A percentile compares a stretch with the other conserved stretches of the same genome.
These are phyloP conservation scores for Pristis pectinata DNA, from an alignment of 2,797 vertebrate species.

Conservation along the genomic window DNA sequence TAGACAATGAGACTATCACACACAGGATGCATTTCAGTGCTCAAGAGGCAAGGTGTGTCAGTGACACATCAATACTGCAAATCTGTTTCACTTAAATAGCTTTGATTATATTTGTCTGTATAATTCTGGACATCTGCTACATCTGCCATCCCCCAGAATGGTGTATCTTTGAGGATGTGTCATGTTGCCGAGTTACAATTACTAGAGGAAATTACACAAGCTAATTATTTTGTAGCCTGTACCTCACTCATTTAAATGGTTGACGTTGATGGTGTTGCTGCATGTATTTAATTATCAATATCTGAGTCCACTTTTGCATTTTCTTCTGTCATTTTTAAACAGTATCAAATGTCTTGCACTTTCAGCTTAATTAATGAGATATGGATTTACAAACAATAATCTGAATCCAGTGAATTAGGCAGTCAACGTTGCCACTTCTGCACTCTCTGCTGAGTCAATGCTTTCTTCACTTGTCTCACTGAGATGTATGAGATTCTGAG, in stretches of 20 bases:
- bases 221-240: slow-evolving; percentile 14
- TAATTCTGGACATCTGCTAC: slow-evolving; percentile 75
- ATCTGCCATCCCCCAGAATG: slow-evolving; percentile 46
- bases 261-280: not conserved
- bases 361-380: not conserved
- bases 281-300: slow-evolving; percentile 21
- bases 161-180: slow-evolving; percentile 2
- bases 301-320: slow-evolving; percentile 10
- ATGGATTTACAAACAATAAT: not conserved
- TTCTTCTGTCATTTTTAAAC: not conserved
- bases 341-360: not conserved
- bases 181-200: not conserved
- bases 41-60: slow-evolving; percentile 72
- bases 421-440: not conserved
- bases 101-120: slow-evolving; percentile 70
- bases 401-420: not conserved
- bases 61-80: slow-evolving; percentile 82
- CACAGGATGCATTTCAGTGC: slow-evolving; percentile 67
- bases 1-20: slow-evolving; percentile 75
- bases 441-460: not conserved
- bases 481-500: no score
- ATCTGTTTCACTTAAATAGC: slow-evolving; percentile 70
- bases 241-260: not conserved
- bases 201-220: slow-evolving; percentile 10
- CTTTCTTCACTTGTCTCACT: not conserved